These are phyloP conservation scores for Otocyon megalotis DNA, from an alignment of 2,113 vertebrate species.

Conservation along the genomic window DNA sequence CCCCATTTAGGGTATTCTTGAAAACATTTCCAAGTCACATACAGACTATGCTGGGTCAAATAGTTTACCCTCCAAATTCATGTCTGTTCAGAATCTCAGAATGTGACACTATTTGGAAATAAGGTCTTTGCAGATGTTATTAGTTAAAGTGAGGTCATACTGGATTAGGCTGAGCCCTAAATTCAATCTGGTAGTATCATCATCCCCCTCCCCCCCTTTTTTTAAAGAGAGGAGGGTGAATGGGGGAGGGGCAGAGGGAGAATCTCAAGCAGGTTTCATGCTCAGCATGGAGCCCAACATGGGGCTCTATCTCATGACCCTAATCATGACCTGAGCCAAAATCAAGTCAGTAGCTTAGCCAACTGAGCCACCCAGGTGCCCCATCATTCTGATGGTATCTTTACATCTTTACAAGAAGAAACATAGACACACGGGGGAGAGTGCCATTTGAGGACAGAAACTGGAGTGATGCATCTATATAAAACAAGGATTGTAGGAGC, in stretches of 20 bases:
- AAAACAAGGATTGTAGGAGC: not conserved
- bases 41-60: not conserved
- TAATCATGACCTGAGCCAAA: not conserved
- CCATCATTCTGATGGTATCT: not conserved
- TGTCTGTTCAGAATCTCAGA: not conserved
- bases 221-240: not conserved
- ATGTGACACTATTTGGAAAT: not conserved
- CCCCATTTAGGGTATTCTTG: not conserved
- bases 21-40: not conserved
- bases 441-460: not conserved
- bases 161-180: not conserved
- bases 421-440: not conserved
- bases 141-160: not conserved
- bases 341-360: not conserved
- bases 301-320: not conserved
- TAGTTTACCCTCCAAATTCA: not conserved
- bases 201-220: no score
- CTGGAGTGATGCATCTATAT: not conserved
- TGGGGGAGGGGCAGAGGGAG: not conserved
- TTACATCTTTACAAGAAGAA: not conserved
- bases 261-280: not conserved
- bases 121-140: not conserved
- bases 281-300: not conserved
- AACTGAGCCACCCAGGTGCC: not conserved
- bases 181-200: not conserved